Evolutionary conservation across 2,888 invertebrate species (phyloP), one percentile per base, ranked within the genome.

Genomic region (Thymelicus acteon): DNA sequence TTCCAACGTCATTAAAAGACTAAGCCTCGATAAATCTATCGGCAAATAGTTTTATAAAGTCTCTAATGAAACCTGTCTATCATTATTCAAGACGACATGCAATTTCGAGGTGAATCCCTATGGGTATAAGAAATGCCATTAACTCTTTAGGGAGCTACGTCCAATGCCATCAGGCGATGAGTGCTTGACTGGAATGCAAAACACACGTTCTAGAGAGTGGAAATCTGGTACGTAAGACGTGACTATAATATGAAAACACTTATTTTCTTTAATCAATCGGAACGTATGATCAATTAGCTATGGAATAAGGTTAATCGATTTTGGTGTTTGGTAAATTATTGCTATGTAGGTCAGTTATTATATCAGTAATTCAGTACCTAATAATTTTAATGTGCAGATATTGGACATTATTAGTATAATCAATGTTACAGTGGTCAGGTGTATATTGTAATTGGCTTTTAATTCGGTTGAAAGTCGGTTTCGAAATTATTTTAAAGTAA

Each of bases 181-280:
- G 31, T 24, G 37, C 72, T 57, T 37, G 54, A 60, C 65, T 37
- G 40, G 67, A 61, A 68, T 72, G 68, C 65, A 61, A 65, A 68
- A 68, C 68, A 44, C 37, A 58, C 48, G 48, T 63, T 54, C 67
- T 65, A 70, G 72, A 72, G 65, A 72, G 65, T 67, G 58, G 69
- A 72, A 72, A 72, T 69, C 66, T 62, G 66, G 57, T 72, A 66
- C 58, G 57, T 58, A 31, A 44, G 61, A 72, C 72, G 72, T 72
- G 72, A 72, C 62, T 66, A 60, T 57, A 66, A 66, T 72, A 57
- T 62, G 7, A 57, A 19, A 60, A 71, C 37, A 60, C 15, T 60
- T 52, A 37, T 57, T 65, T 60, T 65, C 49, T 69, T 67, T 58
- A 67, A 70, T 72, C 52, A 68, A 58, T 47, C 61, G 60, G 62